phyloP scores from a whole-genome alignment of 2,888 invertebrate species.

The Syritta pipiens region DNA sequence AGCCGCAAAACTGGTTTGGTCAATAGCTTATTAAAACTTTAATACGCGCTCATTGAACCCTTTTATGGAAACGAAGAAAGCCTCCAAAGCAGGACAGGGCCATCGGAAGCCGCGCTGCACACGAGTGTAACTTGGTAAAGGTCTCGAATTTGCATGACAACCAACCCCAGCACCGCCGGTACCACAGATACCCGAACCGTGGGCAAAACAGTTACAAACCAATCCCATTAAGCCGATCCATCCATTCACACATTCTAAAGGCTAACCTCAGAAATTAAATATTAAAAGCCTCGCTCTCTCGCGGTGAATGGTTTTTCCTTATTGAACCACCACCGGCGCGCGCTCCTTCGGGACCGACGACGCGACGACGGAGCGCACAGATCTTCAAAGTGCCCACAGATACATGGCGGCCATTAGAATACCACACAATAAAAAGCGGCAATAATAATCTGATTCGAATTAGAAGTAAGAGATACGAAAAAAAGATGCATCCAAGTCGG shows the following conservation, averaged over 20 bases:
- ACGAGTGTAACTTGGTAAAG: no score
- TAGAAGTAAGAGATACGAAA: constrained; percentile 53
- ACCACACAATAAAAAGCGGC: constrained; percentile 59
- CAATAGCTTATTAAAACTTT: constrained; percentile 3
- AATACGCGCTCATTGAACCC: no score
- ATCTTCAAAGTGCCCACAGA: constrained; percentile 10
- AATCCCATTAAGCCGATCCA: constrained; percentile 5
- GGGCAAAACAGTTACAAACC: constrained; percentile 12
- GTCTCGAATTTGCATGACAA: no score
- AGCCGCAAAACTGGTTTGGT: constrained; percentile 9
- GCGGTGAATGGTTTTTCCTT: constrained; percentile 44
- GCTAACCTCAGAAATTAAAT: constrained; percentile 38
- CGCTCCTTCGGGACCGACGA: neutral
- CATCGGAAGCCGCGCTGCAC: no score
- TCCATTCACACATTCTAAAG: constrained; percentile 40
- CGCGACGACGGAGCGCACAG: neutral
- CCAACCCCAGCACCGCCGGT: no score
- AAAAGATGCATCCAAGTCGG: constrained; percentile 45
- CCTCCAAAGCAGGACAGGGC: no score
- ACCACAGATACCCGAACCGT: neutral
- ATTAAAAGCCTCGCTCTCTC: constrained; percentile 19
- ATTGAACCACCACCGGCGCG: constrained; percentile 11
- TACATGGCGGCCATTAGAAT: constrained; percentile 52
- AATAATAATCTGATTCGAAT: constrained; percentile 65
- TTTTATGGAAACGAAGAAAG: no score